Conservation (phyloP, 2,888 invertebrate genomes). For the Abrostola triplasia region DNA sequence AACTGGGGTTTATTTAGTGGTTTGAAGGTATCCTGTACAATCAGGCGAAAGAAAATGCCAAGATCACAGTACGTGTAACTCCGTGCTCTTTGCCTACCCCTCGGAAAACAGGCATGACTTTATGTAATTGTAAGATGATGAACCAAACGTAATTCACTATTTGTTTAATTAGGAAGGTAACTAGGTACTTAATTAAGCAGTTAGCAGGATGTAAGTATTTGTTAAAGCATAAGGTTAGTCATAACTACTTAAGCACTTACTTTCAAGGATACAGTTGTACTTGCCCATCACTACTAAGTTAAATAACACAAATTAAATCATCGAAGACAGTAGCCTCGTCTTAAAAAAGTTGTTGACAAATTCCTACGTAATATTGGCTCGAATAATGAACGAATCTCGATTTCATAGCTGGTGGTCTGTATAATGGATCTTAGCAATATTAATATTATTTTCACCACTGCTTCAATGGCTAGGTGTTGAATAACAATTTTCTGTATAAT, state of each 20-base stretch:
- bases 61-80: no score
- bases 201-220: not conserved
- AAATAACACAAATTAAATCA: not conserved
- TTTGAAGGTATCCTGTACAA: not conserved
- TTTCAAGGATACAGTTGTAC: not conserved
- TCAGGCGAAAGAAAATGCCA: no score
- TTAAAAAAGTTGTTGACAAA: conserved; percentile 6
- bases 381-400: conserved; percentile 55
- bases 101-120: no score
- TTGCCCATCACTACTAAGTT: not conserved
- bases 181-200: not conserved
- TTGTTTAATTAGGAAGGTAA: not conserved
- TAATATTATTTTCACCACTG: conserved; percentile 47
- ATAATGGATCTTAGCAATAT: conserved; percentile 51
- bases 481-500: not conserved
- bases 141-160: no score
- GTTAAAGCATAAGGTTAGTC: not conserved
- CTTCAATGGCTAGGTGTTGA: not conserved
- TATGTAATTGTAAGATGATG: no score
- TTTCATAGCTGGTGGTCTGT: conserved; percentile 59
- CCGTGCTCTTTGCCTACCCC: no score
- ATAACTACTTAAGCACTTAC: not conserved
- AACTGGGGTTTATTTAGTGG: not conserved
- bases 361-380: not conserved
- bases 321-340: not conserved